Base-by-base conservation (phyloP, 2,797 vertebrate species). In the Dromococcyx pavoninus region DNA sequence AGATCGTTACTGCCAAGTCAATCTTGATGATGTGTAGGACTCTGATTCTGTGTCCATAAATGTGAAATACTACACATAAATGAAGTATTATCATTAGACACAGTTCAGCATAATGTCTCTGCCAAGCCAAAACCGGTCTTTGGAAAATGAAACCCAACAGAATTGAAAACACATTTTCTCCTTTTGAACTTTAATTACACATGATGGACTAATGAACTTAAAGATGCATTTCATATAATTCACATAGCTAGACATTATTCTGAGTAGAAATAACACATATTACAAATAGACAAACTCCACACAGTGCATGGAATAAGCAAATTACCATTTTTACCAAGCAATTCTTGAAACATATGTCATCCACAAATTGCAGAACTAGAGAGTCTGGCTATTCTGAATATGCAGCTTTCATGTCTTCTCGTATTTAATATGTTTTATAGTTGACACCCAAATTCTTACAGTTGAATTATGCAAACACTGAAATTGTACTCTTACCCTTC, bases 1-100 rank as follows among this genome's bases (percentile, higher is more conserved):
- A 64, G 71, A 83, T n/a, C 41, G 46, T 39, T 83, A 81, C 58
- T 89, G 78, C 61, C 71, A 78, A 93, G 54, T 67, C 84, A 94
- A 69, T 35, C 57, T 74, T 88, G 66, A 87, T 82, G 50, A 79
- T 44, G 27, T 74, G 27, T 87, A 87, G 82, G 79, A 53, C 53
- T 87, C 90, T 88, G 64, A 88, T 78, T 93, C 91, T 66, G 76
- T 83, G 93, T 79, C 58, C 83, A 27, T 90, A 96, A 92, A 57
- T 91, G 18, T 90, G 70, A 77, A 96, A 57, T 91, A 80, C 57
- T 80, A 79, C 64, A 73, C 21, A 51, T 82, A 82, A 72, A 67
- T 51, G 35, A 90, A 90, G 32, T 58, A 67, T 56, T 91, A 60
- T 76, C 61, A 74, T 92, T 87, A 86, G 61, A 72, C 46, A 66